These are phyloP conservation scores for Ditula angustiorana DNA, from an alignment of 2,888 invertebrate genomes.

Conservation along the genomic window DNA sequence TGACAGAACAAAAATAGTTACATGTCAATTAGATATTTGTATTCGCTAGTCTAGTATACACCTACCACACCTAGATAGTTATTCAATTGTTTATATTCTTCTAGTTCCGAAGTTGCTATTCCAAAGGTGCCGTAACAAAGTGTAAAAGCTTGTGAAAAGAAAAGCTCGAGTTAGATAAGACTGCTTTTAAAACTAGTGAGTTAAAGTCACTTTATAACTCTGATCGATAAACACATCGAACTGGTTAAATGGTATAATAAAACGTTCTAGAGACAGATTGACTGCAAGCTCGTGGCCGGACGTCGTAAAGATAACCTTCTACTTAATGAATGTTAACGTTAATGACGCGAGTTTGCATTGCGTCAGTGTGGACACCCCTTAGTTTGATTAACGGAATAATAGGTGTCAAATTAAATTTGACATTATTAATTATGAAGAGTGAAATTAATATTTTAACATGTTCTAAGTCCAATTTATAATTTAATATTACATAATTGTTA, in stretches of 20 bases:
- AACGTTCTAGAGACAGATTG: slow-evolving; percentile 31
- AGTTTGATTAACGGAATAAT: neutral
- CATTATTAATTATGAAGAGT: too few relatives aligned
- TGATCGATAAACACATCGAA: slow-evolving; percentile 35
- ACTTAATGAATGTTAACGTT: slow-evolving; percentile 31
- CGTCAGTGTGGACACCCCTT: slow-evolving; percentile 18
- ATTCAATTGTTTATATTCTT: too few relatives aligned
- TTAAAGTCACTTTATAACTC: slow-evolving; percentile 15
- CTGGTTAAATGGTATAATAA: slow-evolving; percentile 26
- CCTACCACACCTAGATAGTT: too few relatives aligned
- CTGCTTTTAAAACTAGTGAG: slow-evolving; percentile 2
- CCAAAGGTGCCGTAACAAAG: neutral
- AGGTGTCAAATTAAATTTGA: neutral
- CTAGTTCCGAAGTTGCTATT: too few relatives aligned
- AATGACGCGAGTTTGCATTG: slow-evolving; percentile 17
- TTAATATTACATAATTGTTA: too few relatives aligned
- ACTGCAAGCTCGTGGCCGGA: slow-evolving; percentile 35
- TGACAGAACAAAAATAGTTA: too few relatives aligned
- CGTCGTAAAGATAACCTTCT: slow-evolving; percentile 34
- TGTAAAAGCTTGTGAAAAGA: neutral
- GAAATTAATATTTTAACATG: too few relatives aligned
- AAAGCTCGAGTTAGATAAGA: neutral
- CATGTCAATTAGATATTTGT: too few relatives aligned
- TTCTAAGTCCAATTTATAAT: too few relatives aligned
- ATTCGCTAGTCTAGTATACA: too few relatives aligned